Evolutionary conservation across 1,140 invertebrate genomes (phyloP).

Genomic region (Papilio dardanus): DNA sequence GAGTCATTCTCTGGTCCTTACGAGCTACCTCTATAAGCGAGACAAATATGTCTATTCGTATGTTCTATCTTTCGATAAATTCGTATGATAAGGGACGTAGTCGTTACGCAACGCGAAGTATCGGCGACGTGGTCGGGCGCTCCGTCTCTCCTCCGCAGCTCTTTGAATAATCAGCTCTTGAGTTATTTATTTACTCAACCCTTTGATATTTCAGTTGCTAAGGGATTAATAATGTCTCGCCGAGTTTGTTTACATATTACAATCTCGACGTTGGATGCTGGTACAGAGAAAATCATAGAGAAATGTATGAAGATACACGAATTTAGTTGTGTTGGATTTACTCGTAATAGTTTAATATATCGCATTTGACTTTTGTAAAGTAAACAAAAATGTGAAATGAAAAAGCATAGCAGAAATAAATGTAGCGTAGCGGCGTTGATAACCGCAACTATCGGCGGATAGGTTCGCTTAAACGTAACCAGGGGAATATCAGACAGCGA

Average conservation of each 20-base stretch:
- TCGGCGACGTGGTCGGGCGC: not conserved
- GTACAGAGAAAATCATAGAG: not conserved
- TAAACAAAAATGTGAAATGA: conserved; percentile 18
- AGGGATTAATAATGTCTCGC: conserved; percentile 23
- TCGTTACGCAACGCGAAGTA: not conserved
- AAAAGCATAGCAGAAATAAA: conserved; percentile 7
- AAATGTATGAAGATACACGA: not conserved
- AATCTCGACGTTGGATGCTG: not conserved
- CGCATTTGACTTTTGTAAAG: not conserved
- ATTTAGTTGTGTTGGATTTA: not conserved
- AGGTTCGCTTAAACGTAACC: conserved; percentile 45
- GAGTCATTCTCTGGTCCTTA: too few relatives aligned
- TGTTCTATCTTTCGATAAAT: conserved; percentile 5
- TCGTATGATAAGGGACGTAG: not conserved
- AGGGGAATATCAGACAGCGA: conserved; percentile 59
- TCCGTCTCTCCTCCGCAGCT: not conserved
- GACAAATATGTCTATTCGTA: not conserved
- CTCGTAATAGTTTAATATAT: not conserved
- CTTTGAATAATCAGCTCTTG: conserved; percentile 33
- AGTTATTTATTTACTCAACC: conserved; percentile 33
- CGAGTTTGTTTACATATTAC: conserved; percentile 3
- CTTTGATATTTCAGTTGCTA: conserved; percentile 30
- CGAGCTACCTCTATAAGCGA: too few relatives aligned
- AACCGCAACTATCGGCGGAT: conserved; percentile 16
- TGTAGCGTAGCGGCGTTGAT: not conserved